Evolutionary conservation across 2,113 vertebrate species (phyloP).

Genomic region (Arenaria interpres): DNA sequence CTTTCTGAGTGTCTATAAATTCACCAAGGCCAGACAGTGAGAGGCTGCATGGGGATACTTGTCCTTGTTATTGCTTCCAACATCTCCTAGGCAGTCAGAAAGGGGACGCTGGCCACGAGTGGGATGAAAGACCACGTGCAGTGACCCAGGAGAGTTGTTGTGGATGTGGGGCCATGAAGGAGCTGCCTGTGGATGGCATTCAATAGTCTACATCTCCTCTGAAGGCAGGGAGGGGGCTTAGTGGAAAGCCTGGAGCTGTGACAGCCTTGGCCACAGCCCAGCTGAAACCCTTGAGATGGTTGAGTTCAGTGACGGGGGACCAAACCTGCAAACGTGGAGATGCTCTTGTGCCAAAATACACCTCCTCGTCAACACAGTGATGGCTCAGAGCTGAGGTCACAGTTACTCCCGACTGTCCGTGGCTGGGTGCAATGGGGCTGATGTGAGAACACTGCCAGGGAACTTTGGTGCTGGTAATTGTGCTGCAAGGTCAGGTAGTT

Average conservation of each 20-base stretch:
- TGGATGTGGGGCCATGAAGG: accelerated
- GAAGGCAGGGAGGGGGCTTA: not conserved
- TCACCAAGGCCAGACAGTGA: not conserved
- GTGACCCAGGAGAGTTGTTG: not conserved
- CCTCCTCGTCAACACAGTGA: not conserved
- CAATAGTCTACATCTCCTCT: not conserved
- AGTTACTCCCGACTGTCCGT: accelerated
- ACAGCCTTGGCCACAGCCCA: slow-evolving; percentile 35
- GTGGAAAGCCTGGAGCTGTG: not conserved
- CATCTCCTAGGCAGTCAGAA: not conserved
- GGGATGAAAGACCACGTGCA: not conserved
- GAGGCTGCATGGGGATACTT: accelerated
- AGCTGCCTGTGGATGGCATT: not conserved
- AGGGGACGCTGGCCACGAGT: not conserved
- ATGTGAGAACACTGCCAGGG: not conserved
- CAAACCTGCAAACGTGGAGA: not conserved
- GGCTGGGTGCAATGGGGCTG: not conserved
- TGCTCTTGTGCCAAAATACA: not conserved
- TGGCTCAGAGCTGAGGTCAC: not conserved
- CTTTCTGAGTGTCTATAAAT: not conserved
- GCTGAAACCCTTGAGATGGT: not conserved
- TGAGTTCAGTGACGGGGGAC: not conserved
- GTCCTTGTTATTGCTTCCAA: not conserved
- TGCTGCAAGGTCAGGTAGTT: not conserved
- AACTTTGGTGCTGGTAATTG: not conserved